Evolutionary conservation across 2,797 vertebrate genomes (phyloP), one percentile per base, ranked within the genome.

Genomic region (Orestias chungarensis): DNA sequence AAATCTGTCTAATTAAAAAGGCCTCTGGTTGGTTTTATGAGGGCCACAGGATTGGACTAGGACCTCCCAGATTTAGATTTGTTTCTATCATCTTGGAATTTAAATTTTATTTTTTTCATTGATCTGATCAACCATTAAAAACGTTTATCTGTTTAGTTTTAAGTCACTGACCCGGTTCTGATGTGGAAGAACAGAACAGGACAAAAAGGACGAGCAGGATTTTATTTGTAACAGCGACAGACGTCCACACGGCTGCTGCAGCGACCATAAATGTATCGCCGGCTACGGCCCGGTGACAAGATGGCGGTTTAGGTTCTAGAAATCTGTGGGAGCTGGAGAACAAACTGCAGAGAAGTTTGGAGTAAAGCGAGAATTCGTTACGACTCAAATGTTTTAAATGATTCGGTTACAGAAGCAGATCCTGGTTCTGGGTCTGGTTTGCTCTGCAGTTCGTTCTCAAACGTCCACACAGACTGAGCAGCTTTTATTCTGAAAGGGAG

Each of bases 161-260:
- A n/a, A n/a, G n/a, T n/a, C n/a, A 4, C 44, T 46, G 47, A 49
- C 20, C 27, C 52, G 10, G 27, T 55, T 55, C 50, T 29, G 52
- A 17, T 11, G 35, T 1, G 3, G 25, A 6, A 35, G 3, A 68
- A 57, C 42, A 33, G 74, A 78, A 25, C 57, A 4, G 43, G 15
- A 4, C 44, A 3, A 71, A 52, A 50, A 66, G 69, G 77, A 38
- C 44, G 29, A 55, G 76, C 67, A 71, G 66, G 43, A 66, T 83
- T 92, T 93, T 91, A 90, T 91, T 93, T 84, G 68, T 88, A 87
- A 90, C 86, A 91, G 59, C 12, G 12, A 62, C 11, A 62, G 59
- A 62, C 59, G 40, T 40, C 35, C 59, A 38, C 38, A n/a, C 23
- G 25, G 35, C 59, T 66, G 66, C 80, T 83, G 84, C 66, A 78